Percentiles rank a stretch among this genome's conserved stretches.
phyloP scores from a whole-genome alignment of 2,797 vertebrate species.

The Nasua narica region DNA sequence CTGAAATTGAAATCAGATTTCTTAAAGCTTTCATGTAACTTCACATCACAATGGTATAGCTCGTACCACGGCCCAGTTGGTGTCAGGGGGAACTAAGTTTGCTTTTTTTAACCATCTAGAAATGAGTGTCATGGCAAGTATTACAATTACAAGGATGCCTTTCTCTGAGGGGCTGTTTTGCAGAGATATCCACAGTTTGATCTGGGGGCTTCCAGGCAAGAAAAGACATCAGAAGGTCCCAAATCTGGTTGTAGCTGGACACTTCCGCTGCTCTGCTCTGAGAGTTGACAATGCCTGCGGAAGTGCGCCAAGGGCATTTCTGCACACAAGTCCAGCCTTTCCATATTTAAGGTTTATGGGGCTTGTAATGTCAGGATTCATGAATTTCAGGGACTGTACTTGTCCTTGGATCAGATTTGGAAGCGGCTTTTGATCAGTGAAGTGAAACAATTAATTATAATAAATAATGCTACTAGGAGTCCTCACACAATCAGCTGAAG shows the following conservation, averaged over 20 bases:
- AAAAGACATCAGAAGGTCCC: conserved; percentile 30
- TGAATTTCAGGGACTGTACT: conserved; percentile 78
- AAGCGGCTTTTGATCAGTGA: conserved; percentile 77
- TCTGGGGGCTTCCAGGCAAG: not conserved
- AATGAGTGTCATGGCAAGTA: conserved; percentile 38
- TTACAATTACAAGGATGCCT: conserved; percentile 44
- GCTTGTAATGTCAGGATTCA: conserved; percentile 82
- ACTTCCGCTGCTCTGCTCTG: not conserved
- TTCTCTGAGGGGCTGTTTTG: conserved; percentile 9
- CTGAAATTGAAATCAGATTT: not conserved
- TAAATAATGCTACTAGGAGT: conserved; percentile 71
- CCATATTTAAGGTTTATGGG: conserved; percentile 84
- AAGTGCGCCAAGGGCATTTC: conserved; percentile 71
- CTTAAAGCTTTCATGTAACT: not conserved
- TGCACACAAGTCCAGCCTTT: conserved; percentile 68
- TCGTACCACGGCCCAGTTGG: not conserved
- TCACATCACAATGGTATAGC: not conserved
- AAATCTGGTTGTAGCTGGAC: not conserved
- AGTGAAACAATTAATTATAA: conserved; percentile 83
- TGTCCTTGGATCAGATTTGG: conserved; percentile 78
- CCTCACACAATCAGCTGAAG: conserved; percentile 7
- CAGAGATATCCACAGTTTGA: conserved; percentile 35
- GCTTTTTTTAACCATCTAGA: conserved; percentile 44
- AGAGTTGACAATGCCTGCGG: conserved; percentile 58
- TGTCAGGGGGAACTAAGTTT: not conserved